phyloP scores from a whole-genome alignment of 2,797 vertebrate species.

The Benthosema pterotum region DNA sequence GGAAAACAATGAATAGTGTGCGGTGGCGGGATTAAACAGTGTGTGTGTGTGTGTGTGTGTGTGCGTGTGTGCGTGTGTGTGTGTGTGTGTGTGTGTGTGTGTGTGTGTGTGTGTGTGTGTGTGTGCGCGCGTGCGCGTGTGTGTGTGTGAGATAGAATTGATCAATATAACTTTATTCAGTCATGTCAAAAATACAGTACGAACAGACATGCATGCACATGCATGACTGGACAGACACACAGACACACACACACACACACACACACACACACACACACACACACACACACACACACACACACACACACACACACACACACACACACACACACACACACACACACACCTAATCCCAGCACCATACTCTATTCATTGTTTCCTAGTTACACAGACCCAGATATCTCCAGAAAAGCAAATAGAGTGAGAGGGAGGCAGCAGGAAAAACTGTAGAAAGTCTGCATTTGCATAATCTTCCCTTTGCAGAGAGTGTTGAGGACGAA shows the following conservation, averaged over 20 bases:
- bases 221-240: no score
- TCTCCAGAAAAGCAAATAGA: conserved; percentile 16
- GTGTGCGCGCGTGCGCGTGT: not conserved
- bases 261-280: conserved; percentile 1
- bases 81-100: conserved; percentile 8
- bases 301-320: conserved; percentile 4
- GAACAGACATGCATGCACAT: conserved; percentile 6
- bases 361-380: not conserved
- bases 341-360: no score
- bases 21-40: conserved; percentile 27
- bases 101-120: conserved; percentile 6
- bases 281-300: not conserved
- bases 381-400: conserved; percentile 49
- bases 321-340: conserved; percentile 19
- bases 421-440: conserved; percentile 33
- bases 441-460: conserved; percentile 57
- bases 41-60: conserved; percentile 9
- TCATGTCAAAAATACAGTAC: conserved; percentile 21
- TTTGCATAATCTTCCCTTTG: conserved; percentile 73
- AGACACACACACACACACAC: not conserved
- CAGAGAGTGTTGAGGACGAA: conserved; percentile 60
- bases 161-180: conserved; percentile 35
- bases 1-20: conserved; percentile 9
- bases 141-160: not conserved
- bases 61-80: conserved; percentile 5